phyloP scores from a whole-genome alignment of 1,140 invertebrate genomes.

The Micrasema minimum region DNA sequence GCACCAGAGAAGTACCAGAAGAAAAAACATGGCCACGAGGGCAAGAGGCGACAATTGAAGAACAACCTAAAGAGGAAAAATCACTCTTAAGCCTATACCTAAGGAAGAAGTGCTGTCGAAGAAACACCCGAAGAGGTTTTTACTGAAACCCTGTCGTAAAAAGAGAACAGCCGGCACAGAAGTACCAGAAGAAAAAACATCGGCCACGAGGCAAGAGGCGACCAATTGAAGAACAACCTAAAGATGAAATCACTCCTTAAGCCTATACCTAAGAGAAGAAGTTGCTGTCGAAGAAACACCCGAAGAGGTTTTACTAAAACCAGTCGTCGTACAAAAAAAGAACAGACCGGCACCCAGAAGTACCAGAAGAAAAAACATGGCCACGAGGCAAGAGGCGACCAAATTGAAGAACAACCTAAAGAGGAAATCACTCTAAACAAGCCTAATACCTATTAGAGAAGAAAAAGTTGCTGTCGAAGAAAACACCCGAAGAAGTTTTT shows the following conservation, averaged over 20 bases:
- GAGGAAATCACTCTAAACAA: too few relatives aligned
- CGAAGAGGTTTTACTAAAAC: too few relatives aligned
- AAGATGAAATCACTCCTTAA: too few relatives aligned
- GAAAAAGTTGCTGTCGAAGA: constrained; percentile 59
- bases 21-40: constrained; percentile 59
- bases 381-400: too few relatives aligned
- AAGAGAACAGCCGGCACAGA: too few relatives aligned
- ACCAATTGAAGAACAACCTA: too few relatives aligned
- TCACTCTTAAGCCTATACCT: constrained; percentile 63
- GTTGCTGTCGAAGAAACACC: constrained; percentile 56
- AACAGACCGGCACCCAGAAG: constrained; percentile 37
- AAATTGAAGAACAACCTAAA: constrained; percentile 58
- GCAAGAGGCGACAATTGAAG: constrained; percentile 57
- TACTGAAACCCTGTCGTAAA: too few relatives aligned
- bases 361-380: too few relatives aligned
- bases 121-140: constrained; percentile 56
- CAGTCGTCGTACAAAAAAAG: constrained; percentile 58
- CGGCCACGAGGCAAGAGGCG: too few relatives aligned
- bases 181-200: too few relatives aligned
- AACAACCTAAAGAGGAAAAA: constrained; percentile 56
- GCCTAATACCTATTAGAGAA: too few relatives aligned
- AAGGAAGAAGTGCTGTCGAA: constrained; percentile 55
- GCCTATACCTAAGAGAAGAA: too few relatives aligned
- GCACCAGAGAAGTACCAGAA: constrained; percentile 53
- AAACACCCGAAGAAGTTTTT: constrained; percentile 58